Base-by-base conservation (phyloP, 2,888 invertebrate species). In the Nemurella pictetii region DNA sequence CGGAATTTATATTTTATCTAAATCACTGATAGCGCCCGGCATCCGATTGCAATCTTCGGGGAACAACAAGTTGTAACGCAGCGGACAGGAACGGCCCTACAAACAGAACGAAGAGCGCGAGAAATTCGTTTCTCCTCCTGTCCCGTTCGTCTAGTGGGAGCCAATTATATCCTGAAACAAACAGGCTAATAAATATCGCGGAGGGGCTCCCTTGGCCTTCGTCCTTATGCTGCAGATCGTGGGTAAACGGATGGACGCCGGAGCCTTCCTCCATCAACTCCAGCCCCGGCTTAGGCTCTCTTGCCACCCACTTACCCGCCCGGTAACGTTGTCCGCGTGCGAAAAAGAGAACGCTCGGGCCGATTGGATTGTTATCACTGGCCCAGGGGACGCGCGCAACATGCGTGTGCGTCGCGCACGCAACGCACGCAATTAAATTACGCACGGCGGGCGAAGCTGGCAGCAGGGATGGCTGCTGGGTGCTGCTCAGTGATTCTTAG, bases 131-230 rank as follows among this genome's bases (percentile, higher is more conserved):
- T 55, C 55, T 55, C 55, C 1, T 55, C 55, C 55, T 55, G 55
- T 55, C 55, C 55, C 55, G 55, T 55, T 20, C 20, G 55, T 78
- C 82, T 72, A 9, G 26, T 28, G 73, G 82, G 72, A 72, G 27
- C 82, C 82, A 82, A 82, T 82, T 82, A 80, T 80, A 55, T 55
- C 72, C 27, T n/a, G 28, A 72, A 55, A 82, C 82, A 82, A 82
- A 82, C 82, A 82, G 82, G 82, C 36, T 72, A 26, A 72, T 82
- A 82, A 78, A 78, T 78, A 78, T 78, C 78, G 29, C n/a, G 29
- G 20, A 9, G 29, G 78, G 78, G 5, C 78, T 78, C 78, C 78
- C 78, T 30, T 4, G 4, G 15, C 78, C 78, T 30, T 30, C 12
- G 30, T 29, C 28, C 28, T 78, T 78, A 30, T 72, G 32, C 36